These are phyloP conservation scores for Carpatolechia fugitivella DNA, from an alignment of 2,888 invertebrate genomes.

Conservation along the genomic window DNA sequence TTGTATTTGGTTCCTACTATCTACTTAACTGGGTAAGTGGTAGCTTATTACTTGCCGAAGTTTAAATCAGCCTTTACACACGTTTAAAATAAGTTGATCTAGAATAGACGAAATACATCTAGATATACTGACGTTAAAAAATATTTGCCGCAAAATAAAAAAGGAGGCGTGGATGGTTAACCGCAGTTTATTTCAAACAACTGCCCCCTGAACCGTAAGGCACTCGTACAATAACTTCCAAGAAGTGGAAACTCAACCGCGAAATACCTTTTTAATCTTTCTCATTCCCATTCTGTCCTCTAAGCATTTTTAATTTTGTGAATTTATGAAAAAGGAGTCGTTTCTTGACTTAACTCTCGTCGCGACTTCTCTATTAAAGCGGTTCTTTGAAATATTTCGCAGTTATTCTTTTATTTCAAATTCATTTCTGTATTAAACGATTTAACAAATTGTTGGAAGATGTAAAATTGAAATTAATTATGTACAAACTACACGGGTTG, in stretches of 20 bases:
- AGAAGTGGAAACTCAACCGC: constrained; percentile 9
- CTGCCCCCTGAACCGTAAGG: neutral
- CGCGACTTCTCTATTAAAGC: constrained; percentile 6
- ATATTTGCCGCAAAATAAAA: neutral
- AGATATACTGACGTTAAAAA: too few species aligned
- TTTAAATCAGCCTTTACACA: too few species aligned
- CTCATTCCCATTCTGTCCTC: neutral
- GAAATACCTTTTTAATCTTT: constrained; percentile 11
- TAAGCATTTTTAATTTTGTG: constrained; percentile 16
- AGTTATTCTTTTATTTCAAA: neutral
- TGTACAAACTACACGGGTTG: too few species aligned
- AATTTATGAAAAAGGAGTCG: constrained; percentile 7
- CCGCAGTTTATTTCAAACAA: neutral
- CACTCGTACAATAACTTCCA: neutral
- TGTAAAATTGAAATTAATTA: too few species aligned
- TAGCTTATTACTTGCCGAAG: too few species aligned
- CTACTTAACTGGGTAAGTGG: too few species aligned
- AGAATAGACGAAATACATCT: too few species aligned
- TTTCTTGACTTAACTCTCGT: neutral
- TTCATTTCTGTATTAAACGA: neutral
- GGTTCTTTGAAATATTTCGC: neutral
- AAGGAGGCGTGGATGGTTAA: neutral
- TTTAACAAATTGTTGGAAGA: neutral
- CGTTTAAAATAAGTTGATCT: too few species aligned
- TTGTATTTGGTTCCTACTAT: too few species aligned